Evolutionary conservation across 2,113 vertebrate genomes (phyloP), one percentile per base, ranked within the genome.

Genomic region (Passer montanus): DNA sequence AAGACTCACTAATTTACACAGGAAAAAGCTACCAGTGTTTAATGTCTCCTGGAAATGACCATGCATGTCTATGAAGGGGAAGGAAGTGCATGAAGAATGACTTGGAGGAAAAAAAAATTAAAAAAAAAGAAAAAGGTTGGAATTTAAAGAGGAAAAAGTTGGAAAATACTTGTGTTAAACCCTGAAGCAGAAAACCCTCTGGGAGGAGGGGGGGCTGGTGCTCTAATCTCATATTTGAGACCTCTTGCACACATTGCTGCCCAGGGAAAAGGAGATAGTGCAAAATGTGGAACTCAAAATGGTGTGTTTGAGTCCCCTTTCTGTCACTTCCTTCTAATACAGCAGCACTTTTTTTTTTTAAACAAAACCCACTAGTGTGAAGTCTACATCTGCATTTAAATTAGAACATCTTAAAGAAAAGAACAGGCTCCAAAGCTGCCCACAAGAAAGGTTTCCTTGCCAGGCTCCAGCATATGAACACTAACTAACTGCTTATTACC

Each of bases 331-430:
- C 90, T 90, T 95, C 85, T 55, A 64, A 64, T 16, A 41, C 83
- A 96, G 84, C 93, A 88, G 80, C 84, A 84, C 82, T 90, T 67
- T 78, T 66, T 49, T 41, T 60, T 89, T 58, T 39, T 75, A 24
- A 80, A 84, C 82, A 95, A 97, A 97, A 79, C 78, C 78, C 90
- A 93, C 87, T 94, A 92, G 95, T 91, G 95, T 96, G 96, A 94
- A 91, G 87, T 80, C 95, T 94, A 95, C 97, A 97, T 91, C 96
- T 98, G 97, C 97, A 98, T 98, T 97, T 97, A 96, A 98, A 97
- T 98, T 91, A 98, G 97, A 93, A 67, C 91, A 96, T 98, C 93
- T 92, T 97, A 97, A 97, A 97, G 96, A 91, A 90, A 97, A 97
- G 96, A 93, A 43, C 84, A 91, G 86, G 67, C 95, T 97, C 94